Percentiles rank a stretch among this genome's conserved stretches.
Conservation (phyloP, 2,888 invertebrate species). For the Ophion ventricosus region DNA sequence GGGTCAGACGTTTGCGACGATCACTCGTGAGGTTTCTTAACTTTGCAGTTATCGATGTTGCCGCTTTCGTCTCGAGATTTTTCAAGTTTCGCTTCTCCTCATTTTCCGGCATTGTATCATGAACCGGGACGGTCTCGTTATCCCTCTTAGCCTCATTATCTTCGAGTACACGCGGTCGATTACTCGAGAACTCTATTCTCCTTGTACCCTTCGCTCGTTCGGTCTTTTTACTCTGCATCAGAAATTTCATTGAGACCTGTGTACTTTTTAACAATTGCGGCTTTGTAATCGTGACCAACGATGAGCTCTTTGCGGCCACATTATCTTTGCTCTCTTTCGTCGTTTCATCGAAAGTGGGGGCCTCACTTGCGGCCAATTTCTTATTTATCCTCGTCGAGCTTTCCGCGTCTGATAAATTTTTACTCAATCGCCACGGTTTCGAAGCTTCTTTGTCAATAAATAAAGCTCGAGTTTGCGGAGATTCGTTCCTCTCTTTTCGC, state of each 20-base stretch:
- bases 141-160: slow-evolving; percentile 14
- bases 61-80: neutral
- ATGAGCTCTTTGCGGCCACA: neutral
- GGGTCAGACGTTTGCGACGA: neutral
- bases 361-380: neutral
- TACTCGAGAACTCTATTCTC: slow-evolving; percentile 1
- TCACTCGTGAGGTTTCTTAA: slow-evolving; percentile 2
- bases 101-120: slow-evolving; percentile 2
- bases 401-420: neutral
- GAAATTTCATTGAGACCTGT: neutral
- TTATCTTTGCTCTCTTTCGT: neutral
- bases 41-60: slow-evolving; percentile 5
- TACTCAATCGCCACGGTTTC: neutral
- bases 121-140: neutral
- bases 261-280: neutral
- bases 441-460: neutral
- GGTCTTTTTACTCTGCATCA: no score
- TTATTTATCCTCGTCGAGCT: neutral
- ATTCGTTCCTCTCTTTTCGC: neutral
- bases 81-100: neutral
- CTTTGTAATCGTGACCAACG: neutral
- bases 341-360: neutral
- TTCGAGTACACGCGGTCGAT: neutral
- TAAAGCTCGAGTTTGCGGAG: neutral
- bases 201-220: neutral